Evolutionary conservation across 2,888 invertebrate species (phyloP), one percentile per base, ranked within the genome.

Genomic region (Sphaerophoria rueppellii): DNA sequence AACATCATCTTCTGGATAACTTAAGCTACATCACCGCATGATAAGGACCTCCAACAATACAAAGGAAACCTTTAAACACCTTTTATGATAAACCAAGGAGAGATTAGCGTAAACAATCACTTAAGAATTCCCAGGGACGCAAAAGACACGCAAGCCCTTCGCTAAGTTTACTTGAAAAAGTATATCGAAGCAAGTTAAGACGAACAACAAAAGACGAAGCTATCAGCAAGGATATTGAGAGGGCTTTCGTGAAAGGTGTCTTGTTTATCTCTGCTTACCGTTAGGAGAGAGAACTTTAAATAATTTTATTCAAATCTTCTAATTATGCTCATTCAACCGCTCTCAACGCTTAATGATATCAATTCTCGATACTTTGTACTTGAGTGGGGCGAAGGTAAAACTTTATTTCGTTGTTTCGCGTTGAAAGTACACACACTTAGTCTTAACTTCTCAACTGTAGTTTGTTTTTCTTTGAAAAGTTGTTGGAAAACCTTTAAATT

Each of bases 291-390:
- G 76, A 81, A 70, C 81, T 85, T 81, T 34, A 72, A 67, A 69
- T 80, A 67, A 67, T 40, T 67, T 67, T 67, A 85, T 85, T 76
- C 69, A 81, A 77, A 85, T 85, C 63, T 73, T 61, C 76, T 85
- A 85, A 85, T 85, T 85, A 85, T 50, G 43, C 81, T 70, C 80
- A 61, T 67, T 72, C 57, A 69, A 65, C 67, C 72, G 40, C 24
- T 2, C 24, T 24, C 24, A 40, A 40, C 43, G 67, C 76, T 76
- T 77, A 70, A 76, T 50, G 58, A 46, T 85, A 76, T 85, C 73
- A 72, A 37, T 34, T 76, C 43, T 7, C 57, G 24, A 24, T 24
- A 24, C 9, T 40, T 40, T 40, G 9, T 40, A 65, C 32, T 57
- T 35, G 43, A 69, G 32, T 50, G 43, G n/a, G n/a, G 34, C 24